Evolutionary conservation across 92 coral and sea anemone genomes (phyloP), one percentile per base, ranked within the genome.

Genomic region (Montipora capitata): DNA sequence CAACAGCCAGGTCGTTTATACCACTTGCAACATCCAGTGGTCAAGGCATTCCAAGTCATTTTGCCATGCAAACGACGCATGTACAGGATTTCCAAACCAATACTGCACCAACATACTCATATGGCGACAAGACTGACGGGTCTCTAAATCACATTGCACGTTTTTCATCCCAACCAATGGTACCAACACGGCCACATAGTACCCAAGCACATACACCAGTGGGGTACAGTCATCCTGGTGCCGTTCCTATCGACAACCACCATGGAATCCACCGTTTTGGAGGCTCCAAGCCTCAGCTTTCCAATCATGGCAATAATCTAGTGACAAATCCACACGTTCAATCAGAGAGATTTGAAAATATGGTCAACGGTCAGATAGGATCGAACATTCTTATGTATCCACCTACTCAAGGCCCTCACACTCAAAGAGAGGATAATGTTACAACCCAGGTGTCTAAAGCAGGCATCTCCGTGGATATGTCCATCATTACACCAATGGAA

Each of bases 331-430:
- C 17, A 11, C 20, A 69, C 35, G 35, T 27, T 27, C 35, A 27
- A 27, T 27, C 35, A 27, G 35, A 27, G 1, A 27, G 35, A 27
- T 27, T 27, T 27, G 35, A 27, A 2, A 27, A 27, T 27, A 1
- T 27, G 42, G 61, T 79, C 45, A 68, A 83, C 2, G 54, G 40
- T 7, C 71, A 58, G 49, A 40, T 58, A 20, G 49, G 85, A 68
- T 78, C 84, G 13, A 78, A 86, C 62, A 78, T 86, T 77, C 40
- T 77, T 69, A 14, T 86, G 80, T 83, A 83, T 64, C 87, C 87
- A 72, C 87, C 87, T 3, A 72, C 72, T 20, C 87, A 72, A 43
- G 80, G 40, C 16, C 61, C 68, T 9, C 42, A 43, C 16, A 70
- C 42, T 1, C 86, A 81, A 4, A 42, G 11, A 16, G 40, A 11